Evolutionary conservation across 2,888 invertebrate species (phyloP).

Genomic region (Mechanitis mazaeus): DNA sequence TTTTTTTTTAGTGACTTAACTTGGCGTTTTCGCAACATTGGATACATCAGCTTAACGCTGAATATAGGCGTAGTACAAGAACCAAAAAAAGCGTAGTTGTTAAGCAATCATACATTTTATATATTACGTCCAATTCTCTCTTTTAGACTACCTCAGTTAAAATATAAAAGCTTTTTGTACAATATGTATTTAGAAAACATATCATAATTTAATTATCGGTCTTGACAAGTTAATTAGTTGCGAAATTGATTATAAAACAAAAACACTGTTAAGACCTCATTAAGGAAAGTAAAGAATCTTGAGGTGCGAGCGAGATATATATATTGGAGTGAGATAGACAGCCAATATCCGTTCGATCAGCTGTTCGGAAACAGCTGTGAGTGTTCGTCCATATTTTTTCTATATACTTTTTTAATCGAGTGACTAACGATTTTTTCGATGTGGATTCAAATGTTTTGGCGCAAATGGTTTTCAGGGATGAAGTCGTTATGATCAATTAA

Average conservation of each 20-base stretch:
- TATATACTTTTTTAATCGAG: conserved; percentile 35
- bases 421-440: conserved; percentile 48
- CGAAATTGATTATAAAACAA: conserved; percentile 23
- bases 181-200: conserved; percentile 2
- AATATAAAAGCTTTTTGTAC: too few relatives aligned
- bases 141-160: too few relatives aligned
- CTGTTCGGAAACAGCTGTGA: conserved; percentile 72
- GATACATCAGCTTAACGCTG: too few relatives aligned
- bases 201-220: conserved; percentile 18
- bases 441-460: conserved; percentile 24
- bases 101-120: too few relatives aligned
- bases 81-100: too few relatives aligned
- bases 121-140: too few relatives aligned
- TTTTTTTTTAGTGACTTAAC: too few relatives aligned
- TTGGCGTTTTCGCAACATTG: too few relatives aligned
- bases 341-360: conserved; percentile 75
- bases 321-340: conserved; percentile 46
- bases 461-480: background rate
- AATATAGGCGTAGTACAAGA: too few relatives aligned
- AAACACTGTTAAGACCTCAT: conserved; percentile 37
- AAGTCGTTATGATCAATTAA: conserved; percentile 9
- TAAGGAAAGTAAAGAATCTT: conserved; percentile 33
- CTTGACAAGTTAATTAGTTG: conserved; percentile 26
- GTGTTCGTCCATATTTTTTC: conserved; percentile 44
- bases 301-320: conserved; percentile 50